Percentiles rank a stretch among this genome's conserved stretches.
These are phyloP conservation scores for Temnothorax curvispinosus DNA, from an alignment of 1,140 invertebrate species.

Conservation along the genomic window DNA sequence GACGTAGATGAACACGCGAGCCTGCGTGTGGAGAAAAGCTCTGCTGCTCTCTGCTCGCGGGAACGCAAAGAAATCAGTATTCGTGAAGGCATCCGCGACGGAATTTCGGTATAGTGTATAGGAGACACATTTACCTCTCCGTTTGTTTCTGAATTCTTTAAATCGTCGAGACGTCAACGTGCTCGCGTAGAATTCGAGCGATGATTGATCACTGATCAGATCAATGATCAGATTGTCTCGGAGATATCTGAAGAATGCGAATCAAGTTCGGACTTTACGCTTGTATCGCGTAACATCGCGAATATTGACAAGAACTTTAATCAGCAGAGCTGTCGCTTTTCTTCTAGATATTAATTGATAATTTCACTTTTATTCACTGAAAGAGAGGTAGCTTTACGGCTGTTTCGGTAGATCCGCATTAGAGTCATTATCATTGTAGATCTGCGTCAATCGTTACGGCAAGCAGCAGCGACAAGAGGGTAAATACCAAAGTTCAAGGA, in stretches of 20 bases:
- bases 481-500: constrained; percentile 58
- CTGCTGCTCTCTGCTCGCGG: constrained; percentile 4
- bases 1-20: constrained; percentile 40
- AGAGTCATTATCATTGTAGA: constrained; percentile 10
- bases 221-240: neutral
- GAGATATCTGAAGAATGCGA: neutral
- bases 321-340: neutral
- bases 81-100: neutral
- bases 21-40: neutral
- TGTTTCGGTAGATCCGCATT: neutral
- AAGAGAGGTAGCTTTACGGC: neutral
- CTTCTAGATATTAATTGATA: neutral
- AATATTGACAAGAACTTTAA: neutral
- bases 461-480: constrained; percentile 1
- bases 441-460: constrained; percentile 10
- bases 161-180: constrained; percentile 16
- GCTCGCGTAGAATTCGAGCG: neutral
- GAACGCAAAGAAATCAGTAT: constrained; percentile 37
- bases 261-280: neutral
- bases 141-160: neutral
- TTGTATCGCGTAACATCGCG: neutral
- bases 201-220: neutral
- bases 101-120: neutral
- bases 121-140: neutral
- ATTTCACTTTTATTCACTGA: neutral